Evolutionary conservation across 2,888 invertebrate genomes (phyloP).

Genomic region (Catocala fraxini): DNA sequence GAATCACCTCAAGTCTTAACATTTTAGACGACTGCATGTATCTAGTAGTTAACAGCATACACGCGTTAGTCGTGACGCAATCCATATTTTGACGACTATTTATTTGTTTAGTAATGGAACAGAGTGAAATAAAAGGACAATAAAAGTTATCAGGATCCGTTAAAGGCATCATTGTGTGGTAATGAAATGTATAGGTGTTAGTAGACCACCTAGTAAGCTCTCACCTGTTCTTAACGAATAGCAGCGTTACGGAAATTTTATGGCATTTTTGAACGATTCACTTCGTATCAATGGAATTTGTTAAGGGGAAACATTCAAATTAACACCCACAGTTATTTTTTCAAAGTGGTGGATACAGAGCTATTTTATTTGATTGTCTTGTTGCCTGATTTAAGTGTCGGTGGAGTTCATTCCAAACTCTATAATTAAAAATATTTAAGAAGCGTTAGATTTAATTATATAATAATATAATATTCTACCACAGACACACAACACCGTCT

Average conservation of each 20-base stretch:
- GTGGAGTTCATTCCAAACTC: too few species aligned
- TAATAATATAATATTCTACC: too few species aligned
- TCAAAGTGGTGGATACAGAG: too few species aligned
- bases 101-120: conserved; percentile 64
- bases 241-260: conserved; percentile 66
- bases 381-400: too few species aligned
- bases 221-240: conserved; percentile 41
- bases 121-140: conserved; percentile 67
- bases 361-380: too few species aligned
- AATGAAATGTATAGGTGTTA: conserved; percentile 68
- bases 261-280: conserved; percentile 59
- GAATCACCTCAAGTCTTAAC: too few species aligned
- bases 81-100: conserved; percentile 63
- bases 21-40: too few species aligned
- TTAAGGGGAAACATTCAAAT: conserved; percentile 49
- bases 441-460: too few species aligned
- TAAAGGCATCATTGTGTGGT: conserved; percentile 60
- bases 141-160: conserved; percentile 72
- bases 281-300: conserved; percentile 64
- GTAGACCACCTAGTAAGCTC: conserved; percentile 72
- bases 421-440: too few species aligned
- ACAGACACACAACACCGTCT: too few species aligned
- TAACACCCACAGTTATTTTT: conserved; percentile 28
- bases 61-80: conserved; percentile 54
- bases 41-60: not conserved